phyloP scores from a whole-genome alignment of 1,140 invertebrate genomes.

The Drosophila obscura region DNA sequence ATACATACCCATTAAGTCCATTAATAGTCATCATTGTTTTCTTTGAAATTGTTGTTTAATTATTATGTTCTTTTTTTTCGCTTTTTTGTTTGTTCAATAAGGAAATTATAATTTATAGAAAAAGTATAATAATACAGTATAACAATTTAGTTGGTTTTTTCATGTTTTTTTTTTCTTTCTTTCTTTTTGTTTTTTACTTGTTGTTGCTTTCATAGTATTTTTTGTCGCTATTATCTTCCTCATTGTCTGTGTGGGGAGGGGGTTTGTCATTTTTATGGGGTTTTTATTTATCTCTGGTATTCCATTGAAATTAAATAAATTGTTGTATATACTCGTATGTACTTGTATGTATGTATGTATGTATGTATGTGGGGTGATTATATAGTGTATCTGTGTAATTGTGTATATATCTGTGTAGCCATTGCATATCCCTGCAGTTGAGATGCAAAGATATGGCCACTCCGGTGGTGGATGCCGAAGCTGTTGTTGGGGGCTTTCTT shows the following conservation, averaged over 20 bases:
- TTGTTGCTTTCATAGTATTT: conserved; percentile 57
- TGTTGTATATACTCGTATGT: conserved; percentile 44
- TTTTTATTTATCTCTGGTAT: conserved; percentile 25
- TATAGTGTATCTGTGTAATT: conserved; percentile 46
- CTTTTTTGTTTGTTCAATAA: conserved; percentile 76
- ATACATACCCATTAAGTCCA: not conserved
- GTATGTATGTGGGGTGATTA: conserved; percentile 48
- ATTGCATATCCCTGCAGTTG: conserved; percentile 6
- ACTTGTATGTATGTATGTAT: conserved; percentile 13
- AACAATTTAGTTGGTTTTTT: conserved; percentile 80
- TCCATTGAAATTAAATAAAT: conserved; percentile 37
- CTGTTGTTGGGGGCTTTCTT: conserved; percentile 17
- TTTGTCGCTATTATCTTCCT: conserved; percentile 49
- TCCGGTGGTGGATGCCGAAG: conserved; percentile 12
- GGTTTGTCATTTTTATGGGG: conserved; percentile 4
- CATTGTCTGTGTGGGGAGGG: conserved; percentile 30
- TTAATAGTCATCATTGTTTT: conserved; percentile 20
- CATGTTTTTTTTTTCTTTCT: conserved; percentile 30
- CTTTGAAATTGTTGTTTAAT: conserved; percentile 82
- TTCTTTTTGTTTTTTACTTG: conserved; percentile 50
- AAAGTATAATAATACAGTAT: conserved; percentile 84
- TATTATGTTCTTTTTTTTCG: conserved; percentile 73
- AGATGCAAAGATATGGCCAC: not conserved
- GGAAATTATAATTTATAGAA: conserved; percentile 84
- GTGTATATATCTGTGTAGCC: conserved; percentile 19